phyloP scores from a whole-genome alignment of 2,113 vertebrate species.

The Callithrix jacchus region DNA sequence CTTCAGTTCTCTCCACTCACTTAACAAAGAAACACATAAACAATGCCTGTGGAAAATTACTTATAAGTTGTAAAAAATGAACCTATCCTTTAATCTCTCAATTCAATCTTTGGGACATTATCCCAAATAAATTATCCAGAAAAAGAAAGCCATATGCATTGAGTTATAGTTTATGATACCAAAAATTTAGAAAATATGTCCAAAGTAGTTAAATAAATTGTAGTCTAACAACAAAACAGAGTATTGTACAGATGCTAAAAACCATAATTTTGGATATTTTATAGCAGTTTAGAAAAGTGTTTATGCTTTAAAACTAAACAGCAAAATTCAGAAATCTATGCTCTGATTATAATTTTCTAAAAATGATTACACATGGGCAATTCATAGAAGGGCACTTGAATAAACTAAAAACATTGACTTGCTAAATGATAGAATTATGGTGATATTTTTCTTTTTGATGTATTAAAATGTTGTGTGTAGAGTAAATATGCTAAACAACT shows the following conservation, averaged over 20 bases:
- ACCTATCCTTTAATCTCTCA: neutral
- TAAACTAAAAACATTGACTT: neutral
- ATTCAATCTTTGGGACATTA: conserved; percentile 17
- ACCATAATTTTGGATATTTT: neutral
- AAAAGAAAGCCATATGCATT: neutral
- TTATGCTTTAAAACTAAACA: conserved; percentile 24
- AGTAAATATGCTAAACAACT: neutral
- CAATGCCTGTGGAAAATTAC: neutral
- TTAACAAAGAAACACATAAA: neutral
- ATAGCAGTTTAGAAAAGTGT: neutral
- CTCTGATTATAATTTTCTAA: conserved; percentile 29
- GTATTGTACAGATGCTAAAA: neutral
- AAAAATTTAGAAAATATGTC: conserved; percentile 21
- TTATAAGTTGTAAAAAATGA: neutral
- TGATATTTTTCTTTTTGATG: neutral
- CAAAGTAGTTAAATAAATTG: neutral
- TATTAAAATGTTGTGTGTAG: neutral
- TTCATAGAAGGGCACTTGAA: neutral
- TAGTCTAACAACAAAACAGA: neutral
- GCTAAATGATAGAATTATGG: neutral
- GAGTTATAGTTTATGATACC: neutral
- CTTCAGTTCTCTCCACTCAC: neutral
- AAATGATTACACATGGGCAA: neutral
- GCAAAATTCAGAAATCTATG: neutral
- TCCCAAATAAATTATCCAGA: conserved; percentile 22